Evolutionary conservation across 2,797 vertebrate species (phyloP), one percentile per base, ranked within the genome.

Genomic region (Microtus agrestis): DNA sequence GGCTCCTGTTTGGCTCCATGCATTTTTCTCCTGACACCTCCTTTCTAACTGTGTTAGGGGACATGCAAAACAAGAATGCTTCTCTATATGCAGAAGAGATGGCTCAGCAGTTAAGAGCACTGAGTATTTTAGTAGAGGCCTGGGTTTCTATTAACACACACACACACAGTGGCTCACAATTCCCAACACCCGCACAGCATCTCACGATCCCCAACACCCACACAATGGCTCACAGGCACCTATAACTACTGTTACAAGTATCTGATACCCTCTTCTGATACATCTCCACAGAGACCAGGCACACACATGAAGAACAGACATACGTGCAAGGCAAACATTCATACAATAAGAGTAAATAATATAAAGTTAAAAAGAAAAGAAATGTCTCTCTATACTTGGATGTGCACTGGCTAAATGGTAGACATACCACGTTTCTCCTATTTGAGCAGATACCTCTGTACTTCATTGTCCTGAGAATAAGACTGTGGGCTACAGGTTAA

Each of bases 401-500:
- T 86, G 69, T 19, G 46, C 11, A 91, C 74, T 65, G 48, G 34
- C 34, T 85, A 80, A 31, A 76, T 80, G 89, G 23, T 51, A 43
- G 12, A 31, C 29, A 31, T 25, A 12, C 59, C 6, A 63, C 1
- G 4, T 56, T 54, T 61, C 56, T 43, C 48, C 40, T 51, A 85
- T 92, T 56, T 93, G 13, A 43, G 56, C 15, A 89, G 74, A 86
- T 61, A 76, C 6, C 37, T 65, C 34, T 77, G 25, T 1, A 79
- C 21, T 21, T 61, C 51, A 48, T 1, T 29, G 25, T 76, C 4
- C n/a, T 37, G 37, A 51, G 88, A 80, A 73, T 2, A 76, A 10
- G 2, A 65, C 13, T 4, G 54, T 40, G 31, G 85, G 43, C 73
- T 90, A 56, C 34, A 95, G 80, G 37, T 94, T n/a, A 92, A 97